Percentiles rank a stretch among this genome's conserved stretches.
phyloP scores from a whole-genome alignment of 2,113 vertebrate species.

The Cyphotilapia sp. region DNA sequence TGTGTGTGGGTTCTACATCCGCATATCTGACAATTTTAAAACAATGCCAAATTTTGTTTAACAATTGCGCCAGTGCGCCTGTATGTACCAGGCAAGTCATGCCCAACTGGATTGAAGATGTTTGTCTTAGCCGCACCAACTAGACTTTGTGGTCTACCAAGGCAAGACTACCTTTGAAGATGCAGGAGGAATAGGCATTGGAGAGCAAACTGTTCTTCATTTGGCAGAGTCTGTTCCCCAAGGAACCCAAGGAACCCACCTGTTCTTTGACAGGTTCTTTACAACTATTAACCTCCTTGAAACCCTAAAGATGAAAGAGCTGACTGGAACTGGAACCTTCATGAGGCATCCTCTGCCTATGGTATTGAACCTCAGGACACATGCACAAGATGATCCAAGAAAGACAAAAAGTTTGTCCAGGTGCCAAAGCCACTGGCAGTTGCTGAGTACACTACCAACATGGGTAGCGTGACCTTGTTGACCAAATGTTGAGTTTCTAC shows the following conservation, averaged over 20 bases:
- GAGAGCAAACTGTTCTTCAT: background rate
- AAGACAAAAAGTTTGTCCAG: background rate
- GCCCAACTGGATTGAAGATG: background rate
- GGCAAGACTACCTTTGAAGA: background rate
- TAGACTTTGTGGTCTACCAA: background rate
- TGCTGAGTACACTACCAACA: background rate
- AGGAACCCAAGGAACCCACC: background rate
- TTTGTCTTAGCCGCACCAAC: background rate
- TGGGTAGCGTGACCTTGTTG: background rate
- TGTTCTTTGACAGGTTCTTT: background rate
- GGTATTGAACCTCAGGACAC: background rate
- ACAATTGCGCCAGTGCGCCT: background rate
- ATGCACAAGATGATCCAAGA: background rate
- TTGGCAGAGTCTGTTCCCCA: background rate
- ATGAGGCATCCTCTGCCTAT: background rate
- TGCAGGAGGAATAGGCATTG: background rate
- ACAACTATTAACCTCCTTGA: background rate
- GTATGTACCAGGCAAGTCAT: background rate
- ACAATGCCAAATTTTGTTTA: background rate
- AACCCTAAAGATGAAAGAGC: background rate
- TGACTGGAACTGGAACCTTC: background rate
- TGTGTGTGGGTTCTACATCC: background rate
- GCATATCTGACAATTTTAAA: background rate
- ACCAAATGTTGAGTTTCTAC: background rate
- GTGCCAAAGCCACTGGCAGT: rapidly evolving